Percentiles rank a stretch among this genome's conserved stretches.
phyloP scores from a whole-genome alignment of 1,140 invertebrate genomes.

The Diplogasteroides magnus region DNA sequence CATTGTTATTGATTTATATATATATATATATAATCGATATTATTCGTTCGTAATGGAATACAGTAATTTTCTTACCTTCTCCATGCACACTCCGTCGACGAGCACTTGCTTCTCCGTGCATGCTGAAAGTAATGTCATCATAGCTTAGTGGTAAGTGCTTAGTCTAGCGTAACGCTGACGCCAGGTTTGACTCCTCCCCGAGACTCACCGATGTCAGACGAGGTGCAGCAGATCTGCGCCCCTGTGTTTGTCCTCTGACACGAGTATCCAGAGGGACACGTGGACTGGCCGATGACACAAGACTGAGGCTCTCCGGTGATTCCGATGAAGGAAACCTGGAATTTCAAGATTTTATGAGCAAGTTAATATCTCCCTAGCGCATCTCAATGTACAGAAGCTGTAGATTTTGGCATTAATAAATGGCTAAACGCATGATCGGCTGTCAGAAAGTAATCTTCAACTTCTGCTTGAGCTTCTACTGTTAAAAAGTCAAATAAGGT shows the following conservation, averaged over 20 bases:
- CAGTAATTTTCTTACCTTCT: slow-evolving; percentile 31
- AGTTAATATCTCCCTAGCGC: no score
- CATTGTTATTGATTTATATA: no score
- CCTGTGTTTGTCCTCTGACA: slow-evolving; percentile 47
- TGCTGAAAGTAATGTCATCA: slow-evolving; percentile 11
- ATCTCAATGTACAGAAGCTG: no score
- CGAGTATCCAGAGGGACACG: slow-evolving; percentile 51
- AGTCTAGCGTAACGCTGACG: no score
- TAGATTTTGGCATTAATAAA: no score
- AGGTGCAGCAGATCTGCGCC: slow-evolving; percentile 50
- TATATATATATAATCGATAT: no score
- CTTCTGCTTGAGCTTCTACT: no score
- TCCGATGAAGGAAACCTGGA: slow-evolving; percentile 51
- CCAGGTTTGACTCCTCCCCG: neutral
- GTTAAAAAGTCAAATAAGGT: no score
- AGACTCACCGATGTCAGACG: neutral
- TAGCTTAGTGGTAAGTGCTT: slow-evolving; percentile 34
- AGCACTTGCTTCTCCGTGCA: slow-evolving; percentile 51
- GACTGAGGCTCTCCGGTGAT: slow-evolving; percentile 53
- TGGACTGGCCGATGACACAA: slow-evolving; percentile 51
- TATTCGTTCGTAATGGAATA: neutral
- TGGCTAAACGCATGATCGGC: no score
- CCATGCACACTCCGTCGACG: slow-evolving; percentile 49
- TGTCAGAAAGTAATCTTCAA: no score
- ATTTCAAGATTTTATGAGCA: no score